A percentile compares a stretch with the other conserved stretches of the same genome.
These are phyloP conservation scores for Baccha elongata DNA, from an alignment of 2,888 invertebrate genomes.

Conservation along the genomic window DNA sequence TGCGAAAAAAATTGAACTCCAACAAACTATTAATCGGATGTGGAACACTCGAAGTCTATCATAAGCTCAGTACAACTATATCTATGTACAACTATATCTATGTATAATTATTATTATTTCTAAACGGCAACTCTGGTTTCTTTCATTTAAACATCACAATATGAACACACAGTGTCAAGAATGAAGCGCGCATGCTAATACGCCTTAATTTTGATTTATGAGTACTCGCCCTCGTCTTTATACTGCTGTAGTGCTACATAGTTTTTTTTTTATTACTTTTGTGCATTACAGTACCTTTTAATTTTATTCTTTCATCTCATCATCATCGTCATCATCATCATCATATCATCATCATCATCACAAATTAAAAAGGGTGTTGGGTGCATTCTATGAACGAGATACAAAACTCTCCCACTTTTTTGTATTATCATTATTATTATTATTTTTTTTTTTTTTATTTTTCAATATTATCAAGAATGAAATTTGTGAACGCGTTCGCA, in stretches of 20 bases:
- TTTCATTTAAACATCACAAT: conserved; percentile 40
- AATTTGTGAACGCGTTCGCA: conserved; percentile 70
- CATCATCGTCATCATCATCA: conserved; percentile 51
- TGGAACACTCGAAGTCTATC: too few species aligned
- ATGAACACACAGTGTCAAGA: conserved; percentile 64
- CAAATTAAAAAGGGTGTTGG: conserved; percentile 62
- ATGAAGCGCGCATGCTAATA: conserved; percentile 74
- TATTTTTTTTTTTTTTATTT: too few species aligned
- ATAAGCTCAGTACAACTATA: too few species aligned
- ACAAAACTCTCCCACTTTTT: conserved; percentile 64
- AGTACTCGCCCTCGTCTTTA: conserved; percentile 69
- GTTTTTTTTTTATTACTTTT: conserved; percentile 35
- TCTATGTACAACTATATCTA: too few species aligned
- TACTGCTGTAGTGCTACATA: conserved; percentile 53
- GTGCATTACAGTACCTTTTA: conserved; percentile 57
- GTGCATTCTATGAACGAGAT: conserved; percentile 41
- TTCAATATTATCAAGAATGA: conserved; percentile 63
- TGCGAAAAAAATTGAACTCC: too few species aligned
- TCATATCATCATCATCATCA: too few species aligned
- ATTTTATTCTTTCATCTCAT: conserved; percentile 46
- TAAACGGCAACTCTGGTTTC: conserved; percentile 10
- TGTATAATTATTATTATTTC: too few species aligned
- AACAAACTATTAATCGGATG: too few species aligned
- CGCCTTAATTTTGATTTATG: conserved; percentile 74
- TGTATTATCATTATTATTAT: too few species aligned